Percentiles rank a stretch among this genome's conserved stretches.
phyloP scores from a whole-genome alignment of 30 jellyfish, hydroid and myxozoan species.

The Aurelia sp. region DNA sequence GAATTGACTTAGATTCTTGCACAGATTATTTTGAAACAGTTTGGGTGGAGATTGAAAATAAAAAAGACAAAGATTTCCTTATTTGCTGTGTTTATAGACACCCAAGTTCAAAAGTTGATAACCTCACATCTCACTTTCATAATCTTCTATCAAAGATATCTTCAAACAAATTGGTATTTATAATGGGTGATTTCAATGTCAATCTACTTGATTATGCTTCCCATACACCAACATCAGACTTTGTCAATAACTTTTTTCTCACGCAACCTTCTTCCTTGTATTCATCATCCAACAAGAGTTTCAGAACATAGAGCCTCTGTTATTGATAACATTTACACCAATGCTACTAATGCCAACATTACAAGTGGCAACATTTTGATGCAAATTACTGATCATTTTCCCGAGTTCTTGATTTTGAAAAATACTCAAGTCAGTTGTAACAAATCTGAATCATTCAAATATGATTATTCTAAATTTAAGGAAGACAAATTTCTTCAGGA shows the following conservation, averaged over 20 bases:
- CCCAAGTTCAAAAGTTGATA: conserved; percentile 40
- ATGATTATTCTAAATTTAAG: no score
- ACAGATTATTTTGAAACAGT: conserved; percentile 10
- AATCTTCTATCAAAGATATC: conserved; percentile 22
- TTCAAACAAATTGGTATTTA: background rate
- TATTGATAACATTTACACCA: conserved; percentile 50
- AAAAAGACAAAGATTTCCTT: background rate
- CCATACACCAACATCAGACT: conserved; percentile 48
- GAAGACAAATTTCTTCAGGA: conserved; percentile 4
- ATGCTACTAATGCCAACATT: conserved; percentile 17
- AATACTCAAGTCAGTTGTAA: no score
- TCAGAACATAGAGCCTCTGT: conserved; percentile 40
- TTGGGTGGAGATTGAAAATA: no score
- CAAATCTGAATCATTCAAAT: no score
- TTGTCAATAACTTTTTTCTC: conserved; percentile 6
- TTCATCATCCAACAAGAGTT: conserved; percentile 41
- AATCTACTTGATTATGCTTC: conserved; percentile 40
- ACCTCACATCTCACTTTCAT: conserved; percentile 40
- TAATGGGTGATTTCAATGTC: conserved; percentile 1
- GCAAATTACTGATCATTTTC: no score
- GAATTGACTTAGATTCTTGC: conserved; percentile 37
- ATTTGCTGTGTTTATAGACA: conserved; percentile 45
- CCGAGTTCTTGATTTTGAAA: no score
- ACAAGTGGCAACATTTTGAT: no score
- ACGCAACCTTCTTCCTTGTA: conserved; percentile 28